These are phyloP conservation scores for Scaptomyza caliginosa DNA, from an alignment of 2,888 invertebrate species.

Conservation along the genomic window DNA sequence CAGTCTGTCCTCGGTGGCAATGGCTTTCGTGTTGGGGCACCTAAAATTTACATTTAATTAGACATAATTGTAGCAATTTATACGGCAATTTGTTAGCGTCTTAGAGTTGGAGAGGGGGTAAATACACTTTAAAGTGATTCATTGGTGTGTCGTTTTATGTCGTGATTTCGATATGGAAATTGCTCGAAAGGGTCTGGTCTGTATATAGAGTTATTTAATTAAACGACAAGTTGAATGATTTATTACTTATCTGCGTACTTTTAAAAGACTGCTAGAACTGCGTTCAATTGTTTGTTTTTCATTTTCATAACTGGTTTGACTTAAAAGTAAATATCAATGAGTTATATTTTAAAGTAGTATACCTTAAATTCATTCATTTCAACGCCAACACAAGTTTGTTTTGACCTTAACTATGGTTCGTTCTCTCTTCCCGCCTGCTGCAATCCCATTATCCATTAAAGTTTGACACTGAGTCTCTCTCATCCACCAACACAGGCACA, in stretches of 20 bases:
- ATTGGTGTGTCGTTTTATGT: conserved; percentile 25
- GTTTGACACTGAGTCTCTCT: conserved; percentile 45
- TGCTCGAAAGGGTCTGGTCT: not conserved
- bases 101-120: not conserved
- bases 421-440: conserved; percentile 1
- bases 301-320: too few species aligned
- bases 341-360: too few species aligned
- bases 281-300: not conserved
- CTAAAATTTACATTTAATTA: conserved; percentile 74
- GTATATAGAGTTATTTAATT: conserved; percentile 17
- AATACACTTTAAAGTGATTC: conserved; percentile 46
- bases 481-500: conserved; percentile 14
- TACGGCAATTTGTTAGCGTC: conserved; percentile 39
- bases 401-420: conserved; percentile 2
- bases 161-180: conserved; percentile 23
- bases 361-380: not conserved
- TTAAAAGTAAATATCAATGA: too few species aligned
- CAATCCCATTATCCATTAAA: conserved; percentile 57
- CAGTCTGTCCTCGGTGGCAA: not conserved
- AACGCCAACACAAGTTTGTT: conserved; percentile 7
- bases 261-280: not conserved
- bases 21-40: conserved; percentile 28
- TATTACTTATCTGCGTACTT: not conserved
- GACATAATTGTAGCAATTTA: conserved; percentile 69
- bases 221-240: not conserved